Evolutionary conservation across 2,113 vertebrate genomes (phyloP), one percentile per base, ranked within the genome.

Genomic region (Hirundichthys speculiger): DNA sequence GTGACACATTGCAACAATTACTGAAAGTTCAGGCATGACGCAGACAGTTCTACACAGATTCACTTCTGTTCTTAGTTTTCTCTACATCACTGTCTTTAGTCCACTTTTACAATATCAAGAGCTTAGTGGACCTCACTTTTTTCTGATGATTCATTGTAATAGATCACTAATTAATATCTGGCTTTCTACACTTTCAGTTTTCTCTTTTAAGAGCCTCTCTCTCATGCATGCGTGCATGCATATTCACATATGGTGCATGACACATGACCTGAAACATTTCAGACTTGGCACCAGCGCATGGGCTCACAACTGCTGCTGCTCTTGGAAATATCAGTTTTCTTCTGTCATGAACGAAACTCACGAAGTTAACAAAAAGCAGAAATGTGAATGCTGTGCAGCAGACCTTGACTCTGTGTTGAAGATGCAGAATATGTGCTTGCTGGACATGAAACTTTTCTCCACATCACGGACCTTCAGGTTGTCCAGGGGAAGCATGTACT

Each of bases 401-500:
- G 88, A 96, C 95, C 95, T 95, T 27, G 94, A 94, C 71, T 96
- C 95, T 0, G 95, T 95, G 54, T 96, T 96, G 83, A 96, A 96
- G 85, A 96, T 94, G 49, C 94, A 92, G 80, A 96, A 96, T 84
- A 94, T 93, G 83, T 82, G 94, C 83, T 96, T 96, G 94, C 94
- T 96, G 82, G 94, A 96, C 95, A 96, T 96, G 85, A 96, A 96
- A 68, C 94, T 92, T 79, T 96, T 96, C 86, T 96, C 95, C 77
- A 96, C 93, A 43, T 96, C 95, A 18, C 95, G 92, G 49, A 96
- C 94, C 78, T 96, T 96, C 88, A 96, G 90, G 91, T 96, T 96
- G 90, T 96, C 95, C 86, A 94, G 91, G 4, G 96, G 97, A 73
- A 99, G 95, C 96, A 98, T 98, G 79, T 98, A 98, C 69, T 98